Conservation (phyloP, 30 jellyfish, hydroid and myxozoan species). For the Turritopsis dohrnii region DNA sequence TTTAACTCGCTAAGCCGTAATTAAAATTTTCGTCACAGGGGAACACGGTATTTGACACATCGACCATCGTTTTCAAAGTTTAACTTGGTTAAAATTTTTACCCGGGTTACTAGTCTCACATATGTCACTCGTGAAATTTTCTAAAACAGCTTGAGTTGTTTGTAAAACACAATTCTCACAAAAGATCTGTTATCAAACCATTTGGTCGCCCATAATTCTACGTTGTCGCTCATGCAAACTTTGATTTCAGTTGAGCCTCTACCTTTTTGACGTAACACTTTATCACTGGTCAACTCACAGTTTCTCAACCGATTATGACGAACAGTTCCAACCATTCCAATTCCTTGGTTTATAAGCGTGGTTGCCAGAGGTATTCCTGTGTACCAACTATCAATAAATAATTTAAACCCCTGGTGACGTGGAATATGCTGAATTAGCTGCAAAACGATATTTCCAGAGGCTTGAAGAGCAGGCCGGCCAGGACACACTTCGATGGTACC, state of each 20-base stretch:
- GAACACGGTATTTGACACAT: too few species aligned
- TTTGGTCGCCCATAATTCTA: too few species aligned
- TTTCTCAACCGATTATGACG: neutral
- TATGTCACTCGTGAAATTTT: too few species aligned
- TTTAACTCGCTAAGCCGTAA: too few species aligned
- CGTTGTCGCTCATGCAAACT: too few species aligned
- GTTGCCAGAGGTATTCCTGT: constrained; percentile 4
- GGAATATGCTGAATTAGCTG: constrained; percentile 9
- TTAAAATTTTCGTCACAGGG: too few species aligned
- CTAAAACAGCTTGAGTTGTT: too few species aligned
- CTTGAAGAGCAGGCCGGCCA: constrained; percentile 7
- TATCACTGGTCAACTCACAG: constrained; percentile 5
- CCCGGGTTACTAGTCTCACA: too few species aligned
- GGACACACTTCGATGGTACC: neutral
- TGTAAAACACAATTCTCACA: too few species aligned
- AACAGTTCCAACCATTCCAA: constrained; percentile 1
- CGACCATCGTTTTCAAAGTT: too few species aligned
- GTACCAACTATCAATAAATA: constrained; percentile 13
- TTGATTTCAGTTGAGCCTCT: constrained; percentile 13
- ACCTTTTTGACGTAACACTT: neutral
- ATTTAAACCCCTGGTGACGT: constrained; percentile 8
- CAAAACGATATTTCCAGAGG: constrained; percentile 12
- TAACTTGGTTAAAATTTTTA: too few species aligned
- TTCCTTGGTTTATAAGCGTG: constrained; percentile 1
- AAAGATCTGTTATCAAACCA: too few species aligned